Conservation (phyloP, 2,113 vertebrate genomes). For the Psittacula cyanocephala region DNA sequence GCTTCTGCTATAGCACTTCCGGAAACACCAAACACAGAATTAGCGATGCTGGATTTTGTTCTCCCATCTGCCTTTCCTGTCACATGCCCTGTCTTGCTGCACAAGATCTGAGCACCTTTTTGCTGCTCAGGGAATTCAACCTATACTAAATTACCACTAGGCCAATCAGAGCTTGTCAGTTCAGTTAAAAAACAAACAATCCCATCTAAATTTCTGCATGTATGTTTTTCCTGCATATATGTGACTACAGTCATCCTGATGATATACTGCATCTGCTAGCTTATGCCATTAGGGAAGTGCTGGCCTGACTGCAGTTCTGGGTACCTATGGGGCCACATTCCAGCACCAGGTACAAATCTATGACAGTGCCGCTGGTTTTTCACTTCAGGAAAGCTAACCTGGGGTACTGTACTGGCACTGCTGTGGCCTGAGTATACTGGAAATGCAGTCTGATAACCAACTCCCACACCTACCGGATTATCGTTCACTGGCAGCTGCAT, state of each 20-base stretch:
- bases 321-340: fast-evolving
- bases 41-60: not conserved
- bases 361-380: not conserved
- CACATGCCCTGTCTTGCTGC: not conserved
- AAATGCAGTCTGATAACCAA: not conserved
- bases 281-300: too few relatives aligned
- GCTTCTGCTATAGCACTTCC: not conserved
- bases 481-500: fast-evolving
- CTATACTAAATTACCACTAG: not conserved
- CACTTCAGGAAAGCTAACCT: not conserved
- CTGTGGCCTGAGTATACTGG: not conserved
- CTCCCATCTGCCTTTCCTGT: not conserved
- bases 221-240: conserved; percentile 40
- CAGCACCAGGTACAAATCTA: not conserved
- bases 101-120: not conserved
- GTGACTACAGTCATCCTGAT: not conserved
- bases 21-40: not conserved
- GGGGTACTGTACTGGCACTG: not conserved
- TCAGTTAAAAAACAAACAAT: conserved; percentile 41
- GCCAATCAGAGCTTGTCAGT: conserved; percentile 17
- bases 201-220: conserved; percentile 28
- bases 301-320: not conserved
- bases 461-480: not conserved
- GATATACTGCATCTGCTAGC: not conserved
- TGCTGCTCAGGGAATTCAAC: not conserved